Percentiles rank a stretch among this genome's conserved stretches.
Evolutionary conservation across 1,140 invertebrate species (phyloP).

Genomic region (Anthonomus grandis): DNA sequence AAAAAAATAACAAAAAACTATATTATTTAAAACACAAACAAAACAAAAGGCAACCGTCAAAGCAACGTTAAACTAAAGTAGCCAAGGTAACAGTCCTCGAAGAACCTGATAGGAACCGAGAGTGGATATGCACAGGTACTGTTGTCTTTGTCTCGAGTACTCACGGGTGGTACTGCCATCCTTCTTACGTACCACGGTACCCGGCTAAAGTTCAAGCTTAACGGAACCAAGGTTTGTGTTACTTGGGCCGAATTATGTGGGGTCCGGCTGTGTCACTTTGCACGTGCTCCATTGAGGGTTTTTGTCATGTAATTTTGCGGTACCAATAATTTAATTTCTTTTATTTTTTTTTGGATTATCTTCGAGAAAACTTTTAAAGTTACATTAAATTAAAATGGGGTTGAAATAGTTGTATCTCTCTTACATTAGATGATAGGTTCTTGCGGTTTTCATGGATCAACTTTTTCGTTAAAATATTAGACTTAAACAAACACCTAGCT

Average conservation of each 20-base stretch:
- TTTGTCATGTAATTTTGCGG: no score
- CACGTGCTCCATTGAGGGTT: conserved; percentile 9
- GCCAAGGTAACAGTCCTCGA: conserved; percentile 16
- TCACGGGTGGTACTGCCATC: neutral
- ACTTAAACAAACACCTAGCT: no score
- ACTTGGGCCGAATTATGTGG: conserved; percentile 7
- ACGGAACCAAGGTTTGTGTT: conserved; percentile 23
- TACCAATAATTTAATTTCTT: no score
- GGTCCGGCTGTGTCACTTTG: conserved; percentile 11
- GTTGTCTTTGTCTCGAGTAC: conserved; percentile 20
- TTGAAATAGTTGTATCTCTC: no score
- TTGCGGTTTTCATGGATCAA: no score
- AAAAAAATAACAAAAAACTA: conserved; percentile 2
- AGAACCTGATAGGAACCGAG: conserved; percentile 16
- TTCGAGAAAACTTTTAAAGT: no score
- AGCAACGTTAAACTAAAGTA: conserved; percentile 19
- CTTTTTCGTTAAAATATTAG: no score
- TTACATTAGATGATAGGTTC: no score
- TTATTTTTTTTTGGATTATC: no score
- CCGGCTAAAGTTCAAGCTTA: conserved; percentile 26
- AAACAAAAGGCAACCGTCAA: neutral
- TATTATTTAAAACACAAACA: neutral
- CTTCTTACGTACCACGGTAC: neutral
- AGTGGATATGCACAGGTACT: conserved; percentile 13
- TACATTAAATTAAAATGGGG: no score